Conservation (phyloP, 37 sponge, comb jelly and placozoan species). For the Hexactinellida sp. region DNA sequence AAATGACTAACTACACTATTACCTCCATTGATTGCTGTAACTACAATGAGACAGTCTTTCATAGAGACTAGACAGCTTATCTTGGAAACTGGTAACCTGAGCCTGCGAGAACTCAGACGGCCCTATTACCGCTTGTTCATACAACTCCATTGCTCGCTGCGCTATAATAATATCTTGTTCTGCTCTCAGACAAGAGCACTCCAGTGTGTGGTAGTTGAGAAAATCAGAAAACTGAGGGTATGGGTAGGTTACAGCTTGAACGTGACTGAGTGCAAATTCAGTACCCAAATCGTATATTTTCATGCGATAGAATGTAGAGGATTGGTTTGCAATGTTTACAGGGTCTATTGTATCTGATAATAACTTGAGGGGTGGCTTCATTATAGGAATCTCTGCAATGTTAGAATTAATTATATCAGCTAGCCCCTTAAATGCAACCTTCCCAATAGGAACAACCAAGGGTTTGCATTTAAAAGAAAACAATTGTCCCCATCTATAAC, state of each 20-base stretch:
- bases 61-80: background rate
- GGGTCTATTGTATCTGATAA: background rate
- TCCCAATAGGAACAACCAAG: background rate
- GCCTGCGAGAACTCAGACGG: background rate
- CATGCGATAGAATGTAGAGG: conserved; percentile 9
- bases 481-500: background rate
- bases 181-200: background rate
- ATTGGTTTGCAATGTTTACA: background rate
- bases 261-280: background rate
- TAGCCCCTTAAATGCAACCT: background rate
- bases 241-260: background rate
- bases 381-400: background rate
- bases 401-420: background rate
- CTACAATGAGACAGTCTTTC: background rate
- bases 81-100: background rate
- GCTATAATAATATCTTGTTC: background rate
- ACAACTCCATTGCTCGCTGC: background rate
- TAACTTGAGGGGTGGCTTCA: background rate
- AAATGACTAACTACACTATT: background rate
- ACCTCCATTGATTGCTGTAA: background rate
- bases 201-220: background rate
- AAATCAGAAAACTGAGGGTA: background rate
- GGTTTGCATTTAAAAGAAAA: background rate
- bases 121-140: background rate
- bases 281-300: conserved; percentile 5